A percentile compares a stretch with the other conserved stretches of the same genome.
phyloP scores from a whole-genome alignment of 2,113 vertebrate genomes.

The Callipepla californica region DNA sequence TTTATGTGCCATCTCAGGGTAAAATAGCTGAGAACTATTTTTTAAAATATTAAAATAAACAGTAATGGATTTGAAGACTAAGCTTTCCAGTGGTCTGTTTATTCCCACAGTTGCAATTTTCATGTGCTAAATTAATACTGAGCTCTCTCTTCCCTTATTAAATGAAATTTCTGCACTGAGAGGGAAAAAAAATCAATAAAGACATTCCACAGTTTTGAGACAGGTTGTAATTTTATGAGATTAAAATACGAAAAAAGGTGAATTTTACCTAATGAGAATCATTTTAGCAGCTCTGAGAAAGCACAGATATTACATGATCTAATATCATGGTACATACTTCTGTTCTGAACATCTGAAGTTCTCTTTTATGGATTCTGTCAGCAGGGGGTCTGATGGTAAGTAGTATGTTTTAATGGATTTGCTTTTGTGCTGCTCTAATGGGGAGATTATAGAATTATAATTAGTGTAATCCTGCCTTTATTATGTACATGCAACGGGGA shows the following conservation, averaged over 20 bases:
- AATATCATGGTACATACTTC: background rate
- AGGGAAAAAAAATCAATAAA: background rate
- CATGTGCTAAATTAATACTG: background rate
- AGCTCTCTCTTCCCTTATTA: background rate
- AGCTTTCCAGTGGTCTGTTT: background rate
- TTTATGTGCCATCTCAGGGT: background rate
- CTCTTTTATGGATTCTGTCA: conserved; percentile 17
- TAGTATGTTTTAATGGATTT: conserved; percentile 42
- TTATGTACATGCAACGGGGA: conserved; percentile 40
- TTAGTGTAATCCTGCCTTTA: conserved; percentile 22
- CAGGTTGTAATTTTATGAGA: background rate
- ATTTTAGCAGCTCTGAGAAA: background rate
- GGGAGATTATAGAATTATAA: conserved; percentile 60
- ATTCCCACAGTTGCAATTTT: background rate
- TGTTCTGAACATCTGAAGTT: background rate
- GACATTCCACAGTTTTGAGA: background rate
- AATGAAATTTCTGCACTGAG: background rate
- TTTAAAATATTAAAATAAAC: background rate
- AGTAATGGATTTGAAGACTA: background rate
- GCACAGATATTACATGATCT: background rate
- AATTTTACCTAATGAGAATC: background rate
- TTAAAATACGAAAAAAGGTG: background rate
- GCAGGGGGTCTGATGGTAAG: background rate
- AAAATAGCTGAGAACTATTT: background rate
- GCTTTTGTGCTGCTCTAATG: conserved; percentile 27